Evolutionary conservation across 1,140 invertebrate species (phyloP).

Genomic region (Geopemphigus sp.): DNA sequence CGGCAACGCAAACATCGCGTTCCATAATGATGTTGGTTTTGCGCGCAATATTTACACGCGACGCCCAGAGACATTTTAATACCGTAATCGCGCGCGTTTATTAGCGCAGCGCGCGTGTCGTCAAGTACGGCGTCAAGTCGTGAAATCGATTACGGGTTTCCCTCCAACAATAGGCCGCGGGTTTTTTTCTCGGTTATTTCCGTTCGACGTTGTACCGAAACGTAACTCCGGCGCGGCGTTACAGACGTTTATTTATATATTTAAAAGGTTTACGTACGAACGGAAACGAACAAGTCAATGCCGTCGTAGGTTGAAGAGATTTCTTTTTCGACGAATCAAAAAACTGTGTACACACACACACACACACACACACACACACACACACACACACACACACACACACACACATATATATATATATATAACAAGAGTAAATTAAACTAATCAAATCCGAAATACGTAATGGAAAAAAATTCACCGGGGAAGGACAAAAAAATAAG

Average conservation of each 20-base stretch:
- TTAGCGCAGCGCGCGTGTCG: too few species aligned
- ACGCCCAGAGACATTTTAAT: background rate
- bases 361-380: too few species aligned
- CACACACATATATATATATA: background rate
- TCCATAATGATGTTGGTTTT: constrained; percentile 11
- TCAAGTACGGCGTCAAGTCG: too few species aligned
- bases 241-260: too few species aligned
- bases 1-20: background rate
- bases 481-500: constrained; percentile 34
- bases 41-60: background rate
- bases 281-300: background rate
- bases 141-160: too few species aligned
- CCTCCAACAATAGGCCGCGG: too few species aligned
- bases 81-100: too few species aligned
- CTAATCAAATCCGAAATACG: constrained; percentile 41
- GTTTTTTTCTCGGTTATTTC: too few species aligned
- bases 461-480: constrained; percentile 29
- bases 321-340: constrained; percentile 19
- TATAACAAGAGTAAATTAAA: background rate
- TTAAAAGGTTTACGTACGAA: too few species aligned
- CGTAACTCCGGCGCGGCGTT: too few species aligned
- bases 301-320: background rate
- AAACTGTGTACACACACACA: background rate
- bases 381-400: too few species aligned
- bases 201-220: too few species aligned